Evolutionary conservation across 2,797 vertebrate genomes (phyloP).

Genomic region (Adrianichthys oophorus): DNA sequence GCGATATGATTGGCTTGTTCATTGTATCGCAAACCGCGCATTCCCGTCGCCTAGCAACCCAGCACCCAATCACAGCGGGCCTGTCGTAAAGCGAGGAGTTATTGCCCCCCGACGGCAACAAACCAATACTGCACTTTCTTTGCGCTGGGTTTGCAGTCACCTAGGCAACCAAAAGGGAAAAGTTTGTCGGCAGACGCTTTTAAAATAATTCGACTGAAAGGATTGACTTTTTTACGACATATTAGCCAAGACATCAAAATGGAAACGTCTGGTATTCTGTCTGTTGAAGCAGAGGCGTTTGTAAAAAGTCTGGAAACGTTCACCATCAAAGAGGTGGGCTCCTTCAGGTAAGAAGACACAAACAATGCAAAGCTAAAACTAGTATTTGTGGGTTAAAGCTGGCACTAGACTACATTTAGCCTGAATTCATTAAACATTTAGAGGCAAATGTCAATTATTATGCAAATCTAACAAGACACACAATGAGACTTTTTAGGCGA

Average conservation of each 20-base stretch:
- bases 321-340: slow-evolving; percentile 79
- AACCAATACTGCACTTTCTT: background rate
- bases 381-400: background rate
- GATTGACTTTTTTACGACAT: background rate
- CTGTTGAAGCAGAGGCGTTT: slow-evolving; percentile 81
- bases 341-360: slow-evolving; percentile 59
- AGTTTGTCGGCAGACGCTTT: background rate
- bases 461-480: no score
- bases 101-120: slow-evolving; percentile 38
- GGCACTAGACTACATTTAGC: no score
- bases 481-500: no score
- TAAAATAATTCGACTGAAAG: background rate
- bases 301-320: slow-evolving; percentile 78
- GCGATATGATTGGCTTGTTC: background rate
- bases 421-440: no score
- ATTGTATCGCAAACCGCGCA: background rate
- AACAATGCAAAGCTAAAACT: background rate
- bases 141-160: slow-evolving; percentile 40
- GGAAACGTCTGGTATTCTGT: slow-evolving; percentile 67
- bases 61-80: background rate
- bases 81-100: slow-evolving; percentile 1
- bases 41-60: slow-evolving; percentile 4
- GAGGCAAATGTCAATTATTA: no score
- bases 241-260: slow-evolving; percentile 19
- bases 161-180: slow-evolving; percentile 49